Conservation (phyloP, 1,140 invertebrate genomes). For the Semibalanus balanoides region DNA sequence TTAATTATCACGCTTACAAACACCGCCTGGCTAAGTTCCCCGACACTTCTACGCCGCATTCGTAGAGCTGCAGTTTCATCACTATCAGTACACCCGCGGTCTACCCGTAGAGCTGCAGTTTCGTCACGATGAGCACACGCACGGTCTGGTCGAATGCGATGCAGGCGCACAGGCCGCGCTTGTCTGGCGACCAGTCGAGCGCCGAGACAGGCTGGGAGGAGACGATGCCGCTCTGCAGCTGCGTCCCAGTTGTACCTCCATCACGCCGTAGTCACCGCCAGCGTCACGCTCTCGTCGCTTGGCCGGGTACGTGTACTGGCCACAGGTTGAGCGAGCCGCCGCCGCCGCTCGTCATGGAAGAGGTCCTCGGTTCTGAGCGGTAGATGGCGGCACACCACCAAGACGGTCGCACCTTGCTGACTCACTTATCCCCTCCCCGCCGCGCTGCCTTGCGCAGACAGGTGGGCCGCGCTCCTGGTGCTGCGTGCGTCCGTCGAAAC, state of each 20-base stretch:
- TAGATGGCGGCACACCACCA: conserved; percentile 72
- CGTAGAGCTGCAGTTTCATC: conserved; percentile 53
- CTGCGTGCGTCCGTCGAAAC: conserved; percentile 73
- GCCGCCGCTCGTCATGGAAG: conserved; percentile 80
- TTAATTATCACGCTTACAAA: too few species aligned
- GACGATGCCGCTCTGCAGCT: conserved; percentile 62
- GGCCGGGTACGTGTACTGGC: conserved; percentile 85
- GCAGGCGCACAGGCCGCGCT: conserved; percentile 69
- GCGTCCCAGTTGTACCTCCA: conserved; percentile 53
- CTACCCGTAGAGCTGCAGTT: conserved; percentile 44
- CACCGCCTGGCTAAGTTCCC: too few species aligned
- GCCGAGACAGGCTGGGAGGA: conserved; percentile 77
- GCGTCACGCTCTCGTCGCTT: conserved; percentile 52
- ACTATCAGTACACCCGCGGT: conserved; percentile 67
- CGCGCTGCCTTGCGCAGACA: conserved; percentile 57
- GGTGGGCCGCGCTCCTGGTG: conserved; percentile 73
- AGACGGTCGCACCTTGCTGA: conserved; percentile 69
- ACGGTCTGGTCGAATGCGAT: conserved; percentile 84
- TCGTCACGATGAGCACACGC: conserved; percentile 75
- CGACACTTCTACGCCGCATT: background rate
- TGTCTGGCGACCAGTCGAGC: conserved; percentile 84
- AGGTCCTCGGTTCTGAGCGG: conserved; percentile 89
- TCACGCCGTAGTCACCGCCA: conserved; percentile 52
- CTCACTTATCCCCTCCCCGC: too few species aligned
- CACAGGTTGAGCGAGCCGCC: conserved; percentile 72